These are phyloP conservation scores for Pandemis corylana DNA, from an alignment of 2,888 invertebrate genomes.

Conservation along the genomic window DNA sequence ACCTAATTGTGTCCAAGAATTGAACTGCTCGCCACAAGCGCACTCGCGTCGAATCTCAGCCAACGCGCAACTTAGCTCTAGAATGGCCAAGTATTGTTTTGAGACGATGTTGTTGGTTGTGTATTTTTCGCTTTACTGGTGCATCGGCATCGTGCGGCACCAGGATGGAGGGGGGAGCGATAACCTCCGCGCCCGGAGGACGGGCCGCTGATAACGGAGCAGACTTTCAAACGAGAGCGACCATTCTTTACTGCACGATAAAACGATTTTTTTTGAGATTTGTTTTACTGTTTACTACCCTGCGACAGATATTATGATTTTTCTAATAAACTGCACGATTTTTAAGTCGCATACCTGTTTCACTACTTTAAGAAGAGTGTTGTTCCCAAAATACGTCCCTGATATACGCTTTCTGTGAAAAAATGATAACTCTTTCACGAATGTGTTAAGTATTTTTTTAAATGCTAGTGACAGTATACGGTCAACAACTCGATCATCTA, in stretches of 20 bases:
- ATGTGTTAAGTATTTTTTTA: background rate
- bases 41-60: slow-evolving; percentile 40
- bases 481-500: background rate
- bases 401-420: background rate
- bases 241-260: slow-evolving; percentile 67
- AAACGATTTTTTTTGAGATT: slow-evolving; percentile 43
- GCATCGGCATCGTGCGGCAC: slow-evolving; percentile 63
- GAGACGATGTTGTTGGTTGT: slow-evolving; percentile 62
- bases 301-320: background rate
- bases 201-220: slow-evolving; percentile 64
- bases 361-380: background rate
- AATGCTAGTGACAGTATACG: background rate
- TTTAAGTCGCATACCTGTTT: background rate
- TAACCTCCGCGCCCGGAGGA: slow-evolving; percentile 79
- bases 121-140: slow-evolving; percentile 72
- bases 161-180: slow-evolving; percentile 64
- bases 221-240: slow-evolving; percentile 77
- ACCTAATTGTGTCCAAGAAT: slow-evolving; percentile 65
- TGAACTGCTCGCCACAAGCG: slow-evolving; percentile 51
- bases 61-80: slow-evolving; percentile 19
- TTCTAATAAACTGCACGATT: background rate
- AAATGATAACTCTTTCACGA: too few relatives aligned
- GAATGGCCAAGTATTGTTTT: slow-evolving; percentile 40
- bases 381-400: background rate
- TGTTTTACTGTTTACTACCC: slow-evolving; percentile 16